These are phyloP conservation scores for Troilus luridus DNA, from an alignment of 2,888 invertebrate genomes.

Conservation along the genomic window DNA sequence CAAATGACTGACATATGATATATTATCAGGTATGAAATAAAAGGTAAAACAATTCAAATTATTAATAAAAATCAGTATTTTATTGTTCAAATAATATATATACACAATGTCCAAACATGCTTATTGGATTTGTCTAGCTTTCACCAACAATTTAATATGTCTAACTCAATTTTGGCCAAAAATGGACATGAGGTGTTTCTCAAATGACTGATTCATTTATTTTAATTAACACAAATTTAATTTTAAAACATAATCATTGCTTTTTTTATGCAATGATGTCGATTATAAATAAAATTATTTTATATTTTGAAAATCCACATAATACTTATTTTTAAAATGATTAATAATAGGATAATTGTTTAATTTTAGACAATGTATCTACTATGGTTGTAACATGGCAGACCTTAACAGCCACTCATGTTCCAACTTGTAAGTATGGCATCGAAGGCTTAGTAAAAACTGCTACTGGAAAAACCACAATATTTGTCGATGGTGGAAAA, in stretches of 20 bases:
- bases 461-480: conserved; percentile 73
- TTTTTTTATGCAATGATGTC: background rate
- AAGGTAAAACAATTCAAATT: too few species aligned
- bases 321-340: background rate
- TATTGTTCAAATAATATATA: too few species aligned
- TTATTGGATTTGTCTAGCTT: too few species aligned
- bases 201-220: background rate
- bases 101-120: too few species aligned
- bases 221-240: background rate
- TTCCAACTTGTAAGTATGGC: conserved; percentile 83
- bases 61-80: too few species aligned
- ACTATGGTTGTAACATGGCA: conserved; percentile 89
- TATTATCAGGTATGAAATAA: too few species aligned
- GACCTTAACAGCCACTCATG: conserved; percentile 78
- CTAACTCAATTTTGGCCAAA: too few species aligned
- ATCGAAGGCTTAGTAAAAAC: conserved; percentile 70
- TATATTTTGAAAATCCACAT: too few species aligned
- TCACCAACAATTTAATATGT: too few species aligned
- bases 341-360: background rate
- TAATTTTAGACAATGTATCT: conserved; percentile 73
- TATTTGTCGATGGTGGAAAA: conserved; percentile 83
- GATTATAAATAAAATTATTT: background rate
- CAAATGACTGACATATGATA: too few species aligned
- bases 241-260: background rate
- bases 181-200: too few species aligned